Percentiles rank a stretch among this genome's conserved stretches.
These are phyloP conservation scores for Uropetala carovei DNA, from an alignment of 2,888 invertebrate species.

Conservation along the genomic window DNA sequence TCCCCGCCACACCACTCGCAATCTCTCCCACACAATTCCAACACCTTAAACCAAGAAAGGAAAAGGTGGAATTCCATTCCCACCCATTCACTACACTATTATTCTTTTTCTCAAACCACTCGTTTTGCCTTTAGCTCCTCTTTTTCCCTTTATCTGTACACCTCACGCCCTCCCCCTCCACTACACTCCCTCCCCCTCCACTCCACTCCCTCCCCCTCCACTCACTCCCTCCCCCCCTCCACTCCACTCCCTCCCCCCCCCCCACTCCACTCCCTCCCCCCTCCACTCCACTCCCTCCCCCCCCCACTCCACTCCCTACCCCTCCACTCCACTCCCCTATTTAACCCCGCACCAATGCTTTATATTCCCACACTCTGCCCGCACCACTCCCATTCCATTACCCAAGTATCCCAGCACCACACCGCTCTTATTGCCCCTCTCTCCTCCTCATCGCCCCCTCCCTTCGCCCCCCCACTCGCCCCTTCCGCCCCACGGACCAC, in stretches of 20 bases:
- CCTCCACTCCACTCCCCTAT: not conserved
- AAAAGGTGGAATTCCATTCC: slow-evolving; percentile 48
- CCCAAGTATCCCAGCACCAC: slow-evolving; percentile 13
- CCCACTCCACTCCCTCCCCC: not conserved
- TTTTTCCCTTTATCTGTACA: slow-evolving; percentile 24
- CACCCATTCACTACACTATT: slow-evolving; percentile 49
- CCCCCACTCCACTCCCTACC: not conserved
- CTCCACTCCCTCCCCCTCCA: not conserved
- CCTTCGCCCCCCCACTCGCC: not conserved
- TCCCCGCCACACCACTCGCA: not conserved
- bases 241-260: not conserved
- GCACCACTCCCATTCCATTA: slow-evolving; percentile 49
- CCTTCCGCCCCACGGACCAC: not conserved
- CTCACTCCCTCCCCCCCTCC: too few relatives aligned
- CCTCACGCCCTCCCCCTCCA: not conserved
- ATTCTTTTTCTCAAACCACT: slow-evolving; percentile 59
- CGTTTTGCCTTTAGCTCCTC: slow-evolving; percentile 39
- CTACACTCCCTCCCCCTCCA: not conserved
- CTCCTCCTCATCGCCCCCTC: not conserved
- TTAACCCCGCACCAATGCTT: slow-evolving; percentile 25
- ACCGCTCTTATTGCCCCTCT: slow-evolving; percentile 16
- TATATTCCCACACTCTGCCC: not conserved
- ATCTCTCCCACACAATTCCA: not conserved
- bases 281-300: not conserved
- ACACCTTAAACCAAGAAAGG: slow-evolving; percentile 52